Evolutionary conservation across 2,888 invertebrate genomes (phyloP).

Genomic region (Amorpha juglandis): DNA sequence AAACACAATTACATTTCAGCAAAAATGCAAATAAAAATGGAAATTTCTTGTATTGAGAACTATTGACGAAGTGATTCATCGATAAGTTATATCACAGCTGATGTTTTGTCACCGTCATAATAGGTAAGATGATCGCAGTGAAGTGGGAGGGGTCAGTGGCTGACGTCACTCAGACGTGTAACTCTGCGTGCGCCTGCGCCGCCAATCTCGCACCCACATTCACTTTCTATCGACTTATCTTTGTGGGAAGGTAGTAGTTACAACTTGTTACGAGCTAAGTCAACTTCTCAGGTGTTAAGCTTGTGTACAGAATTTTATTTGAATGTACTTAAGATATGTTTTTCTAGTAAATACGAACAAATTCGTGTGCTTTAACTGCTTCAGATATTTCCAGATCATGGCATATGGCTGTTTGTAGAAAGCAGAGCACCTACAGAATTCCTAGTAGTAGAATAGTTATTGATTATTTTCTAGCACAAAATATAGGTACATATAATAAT

Average conservation of each 20-base stretch:
- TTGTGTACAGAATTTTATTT: no score
- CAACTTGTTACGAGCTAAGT: slow-evolving; percentile 35
- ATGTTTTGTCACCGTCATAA: slow-evolving; percentile 30
- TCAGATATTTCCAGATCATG: no score
- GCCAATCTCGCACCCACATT: slow-evolving; percentile 61
- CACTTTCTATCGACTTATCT: slow-evolving; percentile 67
- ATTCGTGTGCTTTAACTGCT: no score
- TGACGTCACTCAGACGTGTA: slow-evolving; percentile 45
- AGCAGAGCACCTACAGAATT: no score
- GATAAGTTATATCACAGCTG: slow-evolving; percentile 43
- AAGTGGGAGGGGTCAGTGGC: slow-evolving; percentile 31
- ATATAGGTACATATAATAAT: no score
- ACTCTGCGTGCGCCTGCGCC: slow-evolving; percentile 41
- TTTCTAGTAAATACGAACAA: not conserved
- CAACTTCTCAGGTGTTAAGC: not conserved
- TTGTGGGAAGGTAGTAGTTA: slow-evolving; percentile 44
- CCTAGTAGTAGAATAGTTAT: no score
- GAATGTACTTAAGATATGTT: not conserved
- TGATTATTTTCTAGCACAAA: no score
- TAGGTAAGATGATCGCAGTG: slow-evolving; percentile 38
- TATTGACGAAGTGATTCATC: slow-evolving; percentile 8
- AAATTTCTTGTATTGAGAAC: not conserved
- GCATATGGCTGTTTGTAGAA: no score
- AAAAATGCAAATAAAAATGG: not conserved
- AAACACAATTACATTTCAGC: no score